phyloP scores from a whole-genome alignment of 30 jellyfish, hydroid and myxozoan genomes.

The Aurelia coerulea region DNA sequence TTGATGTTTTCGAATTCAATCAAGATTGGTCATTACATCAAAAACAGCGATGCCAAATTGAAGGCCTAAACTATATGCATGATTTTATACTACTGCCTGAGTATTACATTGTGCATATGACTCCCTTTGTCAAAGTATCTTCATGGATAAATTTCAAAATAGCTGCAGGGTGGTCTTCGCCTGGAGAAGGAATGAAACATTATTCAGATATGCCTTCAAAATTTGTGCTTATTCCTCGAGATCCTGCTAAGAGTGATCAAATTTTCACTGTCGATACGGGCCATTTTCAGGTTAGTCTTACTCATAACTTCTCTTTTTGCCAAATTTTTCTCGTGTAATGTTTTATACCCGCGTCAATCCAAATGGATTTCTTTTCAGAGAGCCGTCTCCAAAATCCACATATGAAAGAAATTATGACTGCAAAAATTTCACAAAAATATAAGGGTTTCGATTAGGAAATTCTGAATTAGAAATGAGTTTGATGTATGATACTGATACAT shows the following conservation, averaged over 20 bases:
- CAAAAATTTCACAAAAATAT: too few relatives aligned
- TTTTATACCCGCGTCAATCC: too few relatives aligned
- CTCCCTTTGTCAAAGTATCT: conserved; percentile 92
- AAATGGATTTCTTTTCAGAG: too few relatives aligned
- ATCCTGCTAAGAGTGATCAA: conserved; percentile 52
- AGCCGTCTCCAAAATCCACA: too few relatives aligned
- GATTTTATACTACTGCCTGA: conserved; percentile 90
- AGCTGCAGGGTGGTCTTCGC: conserved; percentile 90
- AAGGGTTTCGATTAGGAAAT: too few relatives aligned
- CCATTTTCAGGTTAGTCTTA: conserved; percentile 86
- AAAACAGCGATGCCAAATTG: conserved; percentile 62
- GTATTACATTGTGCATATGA: conserved; percentile 86
- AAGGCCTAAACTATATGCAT: conserved; percentile 93
- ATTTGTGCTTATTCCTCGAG: conserved; percentile 92
- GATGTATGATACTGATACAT: too few relatives aligned
- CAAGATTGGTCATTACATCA: conserved; percentile 86
- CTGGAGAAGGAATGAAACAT: conserved; percentile 88
- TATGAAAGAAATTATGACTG: too few relatives aligned
- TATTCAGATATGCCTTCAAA: conserved; percentile 85
- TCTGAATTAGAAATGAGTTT: too few relatives aligned
- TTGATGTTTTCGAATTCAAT: conserved; percentile 85
- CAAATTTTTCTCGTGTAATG: too few relatives aligned
- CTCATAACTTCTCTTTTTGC: too few relatives aligned
- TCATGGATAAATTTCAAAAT: conserved; percentile 73
- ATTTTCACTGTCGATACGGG: conserved; percentile 77